phyloP scores from a whole-genome alignment of 2,888 invertebrate species.

The Cryptocephalus moraei region DNA sequence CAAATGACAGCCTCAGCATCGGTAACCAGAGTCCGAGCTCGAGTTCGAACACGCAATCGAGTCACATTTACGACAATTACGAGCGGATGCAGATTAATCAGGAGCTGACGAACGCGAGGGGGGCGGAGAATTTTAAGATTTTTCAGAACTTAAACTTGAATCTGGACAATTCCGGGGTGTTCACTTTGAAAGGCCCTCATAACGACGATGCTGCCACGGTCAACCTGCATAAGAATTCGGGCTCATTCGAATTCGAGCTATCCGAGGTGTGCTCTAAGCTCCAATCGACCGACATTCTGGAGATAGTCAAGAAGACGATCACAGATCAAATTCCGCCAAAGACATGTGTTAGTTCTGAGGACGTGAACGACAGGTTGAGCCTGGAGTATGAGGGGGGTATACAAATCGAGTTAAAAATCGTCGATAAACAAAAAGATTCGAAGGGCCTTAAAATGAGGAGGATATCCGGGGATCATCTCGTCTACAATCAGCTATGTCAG shows the following conservation, averaged over 20 bases:
- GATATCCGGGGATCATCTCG: slow-evolving; percentile 79
- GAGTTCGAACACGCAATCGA: slow-evolving; percentile 33
- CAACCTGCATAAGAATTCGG: slow-evolving; percentile 32
- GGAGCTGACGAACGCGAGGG: slow-evolving; percentile 29
- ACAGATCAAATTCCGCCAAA: slow-evolving; percentile 69
- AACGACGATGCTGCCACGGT: slow-evolving; percentile 2
- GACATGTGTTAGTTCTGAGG: slow-evolving; percentile 42
- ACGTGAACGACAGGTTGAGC: slow-evolving; percentile 30
- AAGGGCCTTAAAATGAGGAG: slow-evolving; percentile 77
- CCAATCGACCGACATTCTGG: slow-evolving; percentile 69
- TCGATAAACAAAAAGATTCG: slow-evolving; percentile 54
- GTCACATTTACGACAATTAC: slow-evolving; percentile 27
- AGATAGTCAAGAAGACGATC: slow-evolving; percentile 68
- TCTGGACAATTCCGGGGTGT: slow-evolving; percentile 7
- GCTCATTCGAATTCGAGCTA: slow-evolving; percentile 60
- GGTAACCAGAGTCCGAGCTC: slow-evolving; percentile 38
- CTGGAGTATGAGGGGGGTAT: slow-evolving; percentile 56
- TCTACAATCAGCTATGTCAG: slow-evolving; percentile 80
- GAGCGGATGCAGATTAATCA: slow-evolving; percentile 31
- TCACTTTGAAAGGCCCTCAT: slow-evolving; percentile 3
- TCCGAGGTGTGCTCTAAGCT: slow-evolving; percentile 72
- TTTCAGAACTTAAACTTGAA: slow-evolving; percentile 30
- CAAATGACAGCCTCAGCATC: slow-evolving; percentile 47
- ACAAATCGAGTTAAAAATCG: slow-evolving; percentile 75
- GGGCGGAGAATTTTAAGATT: slow-evolving; percentile 30